A percentile compares a stretch with the other conserved stretches of the same genome.
Evolutionary conservation across 2,113 vertebrate species (phyloP).

Genomic region (Phrynosoma platyrhinos): DNA sequence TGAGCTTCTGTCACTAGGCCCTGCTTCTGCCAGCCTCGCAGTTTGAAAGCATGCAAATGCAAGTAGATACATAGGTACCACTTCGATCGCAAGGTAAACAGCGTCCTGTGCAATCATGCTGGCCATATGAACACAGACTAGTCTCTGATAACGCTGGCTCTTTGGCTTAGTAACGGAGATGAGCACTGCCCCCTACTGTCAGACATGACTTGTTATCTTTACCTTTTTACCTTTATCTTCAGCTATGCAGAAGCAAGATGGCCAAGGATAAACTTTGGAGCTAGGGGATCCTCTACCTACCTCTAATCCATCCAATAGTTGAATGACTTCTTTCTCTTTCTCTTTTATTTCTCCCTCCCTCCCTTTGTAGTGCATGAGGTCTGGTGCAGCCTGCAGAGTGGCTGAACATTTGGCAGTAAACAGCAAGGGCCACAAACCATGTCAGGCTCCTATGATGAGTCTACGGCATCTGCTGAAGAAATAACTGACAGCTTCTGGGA

Average conservation of each 20-base stretch:
- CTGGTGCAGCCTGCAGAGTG: slow-evolving; percentile 37
- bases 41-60: no score
- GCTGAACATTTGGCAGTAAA: slow-evolving; percentile 29
- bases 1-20: no score
- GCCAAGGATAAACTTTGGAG: background rate
- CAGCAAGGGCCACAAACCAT: slow-evolving; percentile 78
- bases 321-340: background rate
- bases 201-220: no score
- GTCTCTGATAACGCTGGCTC: no score
- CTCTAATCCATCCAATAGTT: background rate
- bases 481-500: slow-evolving; percentile 99
- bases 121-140: no score
- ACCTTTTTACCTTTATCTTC: background rate
- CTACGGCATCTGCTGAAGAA: slow-evolving; percentile 85
- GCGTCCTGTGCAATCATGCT: no score
- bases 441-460: slow-evolving; percentile 96
- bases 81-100: no score
- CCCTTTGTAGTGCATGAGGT: slow-evolving; percentile 71
- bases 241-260: background rate
- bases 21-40: no score
- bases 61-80: no score
- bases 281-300: background rate
- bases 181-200: no score
- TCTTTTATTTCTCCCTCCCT: background rate
- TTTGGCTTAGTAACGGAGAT: no score